Percentiles rank a stretch among this genome's conserved stretches.
Conservation (phyloP, 2,113 vertebrate species). For the Theropithecus gelada region DNA sequence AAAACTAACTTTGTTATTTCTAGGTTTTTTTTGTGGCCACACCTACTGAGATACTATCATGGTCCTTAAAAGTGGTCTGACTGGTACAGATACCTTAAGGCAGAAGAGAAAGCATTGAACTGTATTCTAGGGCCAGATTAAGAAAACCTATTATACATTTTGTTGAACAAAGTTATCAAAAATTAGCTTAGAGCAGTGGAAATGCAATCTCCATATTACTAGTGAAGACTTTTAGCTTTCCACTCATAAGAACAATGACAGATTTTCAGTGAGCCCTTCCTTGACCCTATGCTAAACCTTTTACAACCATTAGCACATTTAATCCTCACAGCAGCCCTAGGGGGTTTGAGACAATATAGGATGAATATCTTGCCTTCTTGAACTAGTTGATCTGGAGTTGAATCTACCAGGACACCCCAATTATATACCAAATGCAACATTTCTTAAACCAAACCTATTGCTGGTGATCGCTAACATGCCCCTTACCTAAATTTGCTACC, state of each 20-base stretch:
- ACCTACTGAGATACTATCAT: neutral
- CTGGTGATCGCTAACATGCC: neutral
- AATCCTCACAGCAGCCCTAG: neutral
- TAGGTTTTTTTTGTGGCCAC: neutral
- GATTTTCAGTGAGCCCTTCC: neutral
- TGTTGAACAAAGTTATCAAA: slow-evolving; percentile 1
- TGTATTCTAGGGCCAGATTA: neutral
- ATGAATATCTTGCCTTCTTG: neutral
- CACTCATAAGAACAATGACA: neutral
- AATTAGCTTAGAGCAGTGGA: neutral
- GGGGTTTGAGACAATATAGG: neutral
- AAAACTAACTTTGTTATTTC: neutral
- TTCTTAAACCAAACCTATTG: neutral
- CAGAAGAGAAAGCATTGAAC: neutral
- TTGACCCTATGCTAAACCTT: neutral
- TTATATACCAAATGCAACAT: neutral
- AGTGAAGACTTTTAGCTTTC: neutral
- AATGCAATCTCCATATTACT: neutral
- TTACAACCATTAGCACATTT: neutral
- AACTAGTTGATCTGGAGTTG: neutral
- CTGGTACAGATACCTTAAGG: neutral
- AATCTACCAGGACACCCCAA: neutral
- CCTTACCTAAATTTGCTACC: neutral
- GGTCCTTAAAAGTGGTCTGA: neutral
- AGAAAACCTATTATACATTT: neutral